Conservation (phyloP, 2,888 invertebrate genomes). For the Zeuzera pyrina region DNA sequence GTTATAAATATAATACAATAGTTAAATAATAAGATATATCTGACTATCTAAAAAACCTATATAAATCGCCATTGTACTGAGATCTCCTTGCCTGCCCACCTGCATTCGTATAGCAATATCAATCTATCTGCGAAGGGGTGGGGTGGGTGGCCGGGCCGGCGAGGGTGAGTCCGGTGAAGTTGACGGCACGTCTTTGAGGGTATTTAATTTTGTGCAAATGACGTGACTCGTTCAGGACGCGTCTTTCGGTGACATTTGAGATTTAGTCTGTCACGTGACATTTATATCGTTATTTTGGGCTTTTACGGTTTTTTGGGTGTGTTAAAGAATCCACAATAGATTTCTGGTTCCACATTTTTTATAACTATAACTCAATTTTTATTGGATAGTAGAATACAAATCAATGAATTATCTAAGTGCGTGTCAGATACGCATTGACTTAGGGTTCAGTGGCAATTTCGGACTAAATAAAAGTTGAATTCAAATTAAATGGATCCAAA, state of each 20-base stretch:
- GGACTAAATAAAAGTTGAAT: too few species aligned
- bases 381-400: too few species aligned
- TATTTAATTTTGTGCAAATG: constrained; percentile 69
- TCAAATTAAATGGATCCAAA: too few species aligned
- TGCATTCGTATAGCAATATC: constrained; percentile 61
- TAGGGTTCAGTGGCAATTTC: too few species aligned
- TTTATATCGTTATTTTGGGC: not conserved
- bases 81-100: constrained; percentile 51
- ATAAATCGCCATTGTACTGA: constrained; percentile 55
- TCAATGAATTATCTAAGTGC: too few species aligned
- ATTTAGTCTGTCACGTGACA: constrained; percentile 11
- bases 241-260: constrained; percentile 17
- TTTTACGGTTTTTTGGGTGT: not conserved
- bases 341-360: not conserved
- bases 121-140: constrained; percentile 49
- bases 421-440: too few species aligned
- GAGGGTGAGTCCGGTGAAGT: constrained; percentile 26
- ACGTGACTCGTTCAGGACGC: constrained; percentile 33
- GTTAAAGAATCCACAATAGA: not conserved
- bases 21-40: too few species aligned
- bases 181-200: constrained; percentile 50
- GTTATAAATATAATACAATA: too few species aligned
- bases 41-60: too few species aligned
- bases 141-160: constrained; percentile 13
- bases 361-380: too few species aligned